Evolutionary conservation across 1,140 invertebrate genomes (phyloP), one percentile per base, ranked within the genome.

Genomic region (Oedothorax gibbosus): DNA sequence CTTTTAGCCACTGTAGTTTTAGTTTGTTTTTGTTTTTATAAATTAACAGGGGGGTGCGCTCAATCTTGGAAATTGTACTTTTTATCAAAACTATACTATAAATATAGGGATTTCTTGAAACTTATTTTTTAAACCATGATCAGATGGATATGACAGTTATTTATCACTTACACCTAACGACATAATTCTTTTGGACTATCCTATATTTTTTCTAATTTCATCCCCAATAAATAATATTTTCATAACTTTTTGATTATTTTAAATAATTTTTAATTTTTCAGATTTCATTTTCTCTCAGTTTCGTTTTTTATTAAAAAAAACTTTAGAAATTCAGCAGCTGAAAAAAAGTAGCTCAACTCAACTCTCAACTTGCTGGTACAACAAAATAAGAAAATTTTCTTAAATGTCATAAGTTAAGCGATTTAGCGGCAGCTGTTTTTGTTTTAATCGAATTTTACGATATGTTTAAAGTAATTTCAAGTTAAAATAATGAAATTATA

Each of bases 321-420:
- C 6, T 62, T n/a, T n/a, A n/a, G n/a, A 62, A 62, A 62, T 3
- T 62, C 57, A 18, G 57, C 18, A 62, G 12, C 1, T 15, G 18
- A 15, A 62, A 15, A 12, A 15, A 62, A 15, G 6, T 62, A 62
- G 12, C 12, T 62, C 12, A 12, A 12, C 57, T 62, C 57, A 62
- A 15, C 18, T 62, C 12, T 62, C 18, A 35, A 35, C 35, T 5
- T 35, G 1, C 35, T 35, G 35, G 35, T 35, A 35, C 35, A 35
- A 35, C 56, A 82, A 82, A 82, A 72, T 82, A 68, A 82, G 69
- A 82, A 72, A 69, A 20, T 54, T 71, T 71, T 56, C 78, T 83
- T 73, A 83, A 83, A 83, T 83, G 81, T 83, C 81, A 82, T 56
- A 82, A 75, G 81, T 83, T 65, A 83, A 83, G 57, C 15, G 21